Evolutionary conservation across 2,888 invertebrate genomes (phyloP), one percentile per base, ranked within the genome.

Genomic region (Chrysolina americana): DNA sequence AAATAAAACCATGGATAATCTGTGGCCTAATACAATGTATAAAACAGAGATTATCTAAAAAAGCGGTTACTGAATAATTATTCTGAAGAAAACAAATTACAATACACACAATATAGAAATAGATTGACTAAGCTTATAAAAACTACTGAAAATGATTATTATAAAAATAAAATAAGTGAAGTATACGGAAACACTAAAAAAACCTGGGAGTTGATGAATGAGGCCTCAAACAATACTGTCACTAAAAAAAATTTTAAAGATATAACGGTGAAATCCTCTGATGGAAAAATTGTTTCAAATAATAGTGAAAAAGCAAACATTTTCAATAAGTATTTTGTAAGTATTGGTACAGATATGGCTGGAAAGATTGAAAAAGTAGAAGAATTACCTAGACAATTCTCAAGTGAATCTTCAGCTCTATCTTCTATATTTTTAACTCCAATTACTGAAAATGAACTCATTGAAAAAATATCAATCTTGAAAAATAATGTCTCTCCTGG

Each of bases 151-250:
- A 62, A 62, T 62, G 21, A 62, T 62, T 62, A 62, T 62, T 62
- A 62, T 62, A 62, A 62, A 62, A 23, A 62, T 13, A 62, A 62
- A 62, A 19, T 23, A 62, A 21, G 19, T 62, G 59, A 62, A 62
- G 59, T 62, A 62, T 23, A 62, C 59, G 59, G 59, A 21, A 62
- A 62, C 59, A 62, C 59, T 62, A 62, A 62, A 62, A 62, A 62
- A 62, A 62, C 44, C 44, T 44, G 44, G 15, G 15, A 44, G 44
- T 44, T 44, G 44, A 44, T 44, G 44, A 44, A 44, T 44, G 44
- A 44, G 44, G 44, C 44, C 44, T 44, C 44, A 44, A 44, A 44
- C 44, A 44, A 44, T 44, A 44, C 44, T 13, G 44, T 10, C 44
- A 44, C 44, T 44, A 44, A 44, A 44, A 44, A 44, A 44, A 44